Evolutionary conservation across 2,797 vertebrate genomes (phyloP), one percentile per base, ranked within the genome.

Genomic region (Phalloptychus januarius): DNA sequence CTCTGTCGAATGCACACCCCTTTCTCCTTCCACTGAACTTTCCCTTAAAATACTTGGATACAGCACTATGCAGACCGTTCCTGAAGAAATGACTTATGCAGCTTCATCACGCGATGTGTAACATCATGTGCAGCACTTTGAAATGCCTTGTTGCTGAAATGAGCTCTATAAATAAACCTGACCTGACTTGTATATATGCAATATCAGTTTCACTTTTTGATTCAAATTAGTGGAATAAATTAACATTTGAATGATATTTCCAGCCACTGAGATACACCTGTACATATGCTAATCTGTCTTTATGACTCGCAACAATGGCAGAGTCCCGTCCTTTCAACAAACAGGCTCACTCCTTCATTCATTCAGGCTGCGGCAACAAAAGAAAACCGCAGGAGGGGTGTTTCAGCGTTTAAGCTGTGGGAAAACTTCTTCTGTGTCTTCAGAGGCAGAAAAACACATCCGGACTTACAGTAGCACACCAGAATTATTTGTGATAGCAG

Each of bases 401-500:
- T n/a, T 36, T 31, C 28, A 4, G 7, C 33, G 20, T 54, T 56
- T 15, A 28, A 28, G 38, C 65, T 74, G 61, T 8, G 12, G 20
- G 10, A 40, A 25, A 50, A 18, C 23, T 13, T 20, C 15, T 16
- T 25, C 33, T 63, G 12, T 52, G 16, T 20, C 44, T 3, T 61
- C 23, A 25, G 5, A 78, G 31, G 4, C 3, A 3, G 52, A 70
- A 76, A 73, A 20, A 23, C 28, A 78, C 28, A 56, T 23, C n/a
- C 40, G 0, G 46, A 67, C 44, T 8, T 10, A 48, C 42, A 61
- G 42, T 38, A 31, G 46, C 72, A 63, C 7, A 20, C 28, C 28
- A 20, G n/a, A n/a, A 28, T 58, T 25, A 23, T 74, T 63, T 81
- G 67, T 33, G 63, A 44, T 11, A n/a, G 67, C 52, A 77, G 70